A percentile compares a stretch with the other conserved stretches of the same genome.
These are phyloP conservation scores for Avahi laniger DNA, from an alignment of 2,797 vertebrate genomes.

Conservation along the genomic window DNA sequence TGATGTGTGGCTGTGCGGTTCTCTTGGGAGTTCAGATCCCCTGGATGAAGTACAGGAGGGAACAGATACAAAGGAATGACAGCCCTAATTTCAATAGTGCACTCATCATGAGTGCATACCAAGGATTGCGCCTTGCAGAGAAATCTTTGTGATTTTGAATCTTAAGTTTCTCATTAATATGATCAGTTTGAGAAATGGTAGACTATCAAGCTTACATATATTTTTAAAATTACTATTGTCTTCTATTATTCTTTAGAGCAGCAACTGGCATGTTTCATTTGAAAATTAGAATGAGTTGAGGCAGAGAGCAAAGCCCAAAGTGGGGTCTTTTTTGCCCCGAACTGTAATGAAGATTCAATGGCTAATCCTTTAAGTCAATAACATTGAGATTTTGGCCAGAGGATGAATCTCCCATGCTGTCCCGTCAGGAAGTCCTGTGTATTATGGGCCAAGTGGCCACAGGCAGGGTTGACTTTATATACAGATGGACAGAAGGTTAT, in stretches of 20 bases:
- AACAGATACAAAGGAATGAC: neutral
- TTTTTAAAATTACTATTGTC: neutral
- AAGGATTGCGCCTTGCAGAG: constrained; percentile 52
- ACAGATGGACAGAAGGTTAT: neutral
- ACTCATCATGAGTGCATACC: neutral
- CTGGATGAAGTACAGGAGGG: constrained; percentile 53
- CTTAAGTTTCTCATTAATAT: constrained; percentile 48
- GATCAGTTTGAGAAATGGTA: neutral
- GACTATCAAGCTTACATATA: constrained; percentile 17
- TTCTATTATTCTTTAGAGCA: constrained; percentile 60
- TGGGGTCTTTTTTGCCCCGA: neutral
- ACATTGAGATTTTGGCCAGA: neutral
- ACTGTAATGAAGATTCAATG: neutral
- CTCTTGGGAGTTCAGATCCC: constrained; percentile 31
- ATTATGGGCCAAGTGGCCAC: neutral
- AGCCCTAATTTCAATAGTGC: constrained; percentile 12
- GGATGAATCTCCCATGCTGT: neutral
- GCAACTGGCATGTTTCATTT: constrained; percentile 37
- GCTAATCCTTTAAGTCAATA: neutral
- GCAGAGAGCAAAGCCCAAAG: neutral
- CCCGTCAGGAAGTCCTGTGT: neutral
- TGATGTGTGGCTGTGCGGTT: constrained; percentile 62
- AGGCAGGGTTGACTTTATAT: neutral
- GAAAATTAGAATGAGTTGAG: constrained; percentile 36
- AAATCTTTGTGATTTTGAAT: constrained; percentile 23